Conservation (phyloP, 2,888 invertebrate genomes). For the Hyalella azteca region DNA sequence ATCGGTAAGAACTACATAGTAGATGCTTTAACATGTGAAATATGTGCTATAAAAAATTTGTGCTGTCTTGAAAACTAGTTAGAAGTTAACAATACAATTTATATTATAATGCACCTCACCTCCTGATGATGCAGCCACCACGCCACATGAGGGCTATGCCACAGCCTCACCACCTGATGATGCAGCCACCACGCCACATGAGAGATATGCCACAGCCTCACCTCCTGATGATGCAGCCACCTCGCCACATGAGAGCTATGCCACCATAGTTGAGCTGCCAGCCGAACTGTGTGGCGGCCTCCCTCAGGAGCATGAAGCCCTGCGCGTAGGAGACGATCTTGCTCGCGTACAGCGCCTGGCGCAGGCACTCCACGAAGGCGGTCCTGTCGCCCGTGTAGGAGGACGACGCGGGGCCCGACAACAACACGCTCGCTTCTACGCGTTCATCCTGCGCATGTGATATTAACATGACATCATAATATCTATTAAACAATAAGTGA, state of each 20-base stretch:
- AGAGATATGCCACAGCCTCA: constrained; percentile 63
- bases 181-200: constrained; percentile 99
- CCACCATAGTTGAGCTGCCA: constrained; percentile 98
- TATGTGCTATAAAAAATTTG: too few species aligned
- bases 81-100: too few species aligned
- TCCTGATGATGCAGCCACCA: constrained; percentile 95
- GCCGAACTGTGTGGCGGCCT: constrained; percentile 86
- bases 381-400: constrained; percentile 76
- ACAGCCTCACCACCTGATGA: constrained; percentile 77
- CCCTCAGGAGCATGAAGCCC: constrained; percentile 93
- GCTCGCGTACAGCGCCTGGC: constrained; percentile 89
- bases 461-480: too few species aligned
- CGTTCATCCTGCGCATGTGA: constrained; percentile 72
- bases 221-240: constrained; percentile 93
- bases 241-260: constrained; percentile 99
- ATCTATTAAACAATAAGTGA: too few species aligned
- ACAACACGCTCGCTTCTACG: constrained; percentile 76
- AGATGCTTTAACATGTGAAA: too few species aligned
- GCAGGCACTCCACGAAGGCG: constrained; percentile 80
- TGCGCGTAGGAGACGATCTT: constrained; percentile 99
- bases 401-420: constrained; percentile 72
- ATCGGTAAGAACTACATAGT: too few species aligned
- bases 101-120: too few species aligned
- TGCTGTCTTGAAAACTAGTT: too few species aligned
- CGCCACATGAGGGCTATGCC: constrained; percentile 99